phyloP scores from a whole-genome alignment of 2,888 invertebrate species.

The Myopa testacea region DNA sequence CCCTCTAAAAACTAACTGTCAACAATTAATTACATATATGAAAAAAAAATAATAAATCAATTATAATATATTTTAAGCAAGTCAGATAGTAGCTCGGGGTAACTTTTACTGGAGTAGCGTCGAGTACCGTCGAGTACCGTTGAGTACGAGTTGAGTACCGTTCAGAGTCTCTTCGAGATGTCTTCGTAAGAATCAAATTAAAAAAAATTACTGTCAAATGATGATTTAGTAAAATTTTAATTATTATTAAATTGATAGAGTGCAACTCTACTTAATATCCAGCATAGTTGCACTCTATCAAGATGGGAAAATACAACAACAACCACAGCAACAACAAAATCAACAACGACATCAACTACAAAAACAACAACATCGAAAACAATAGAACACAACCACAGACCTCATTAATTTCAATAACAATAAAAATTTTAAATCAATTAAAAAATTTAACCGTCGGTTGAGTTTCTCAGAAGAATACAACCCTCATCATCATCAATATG shows the following conservation, averaged over 20 bases:
- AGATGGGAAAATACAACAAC: not conserved
- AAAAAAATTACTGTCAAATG: not conserved
- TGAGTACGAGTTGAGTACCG: too few relatives aligned
- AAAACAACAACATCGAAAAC: not conserved
- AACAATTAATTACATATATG: too few relatives aligned
- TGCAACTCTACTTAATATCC: too few relatives aligned
- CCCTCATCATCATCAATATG: not conserved
- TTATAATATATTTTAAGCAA: too few relatives aligned
- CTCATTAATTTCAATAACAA: not conserved
- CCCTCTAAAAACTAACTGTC: too few relatives aligned
- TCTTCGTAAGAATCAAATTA: not conserved
- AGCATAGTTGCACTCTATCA: not conserved
- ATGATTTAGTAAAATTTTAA: constrained; percentile 24
- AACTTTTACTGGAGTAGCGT: too few relatives aligned
- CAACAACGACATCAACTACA: not conserved
- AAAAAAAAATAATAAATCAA: too few relatives aligned
- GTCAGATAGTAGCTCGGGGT: too few relatives aligned
- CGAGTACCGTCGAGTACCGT: too few relatives aligned
- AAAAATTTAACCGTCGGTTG: not conserved
- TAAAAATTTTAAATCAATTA: constrained; percentile 22
- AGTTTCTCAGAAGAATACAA: not conserved
- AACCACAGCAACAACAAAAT: not conserved
- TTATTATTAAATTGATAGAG: constrained; percentile 1
- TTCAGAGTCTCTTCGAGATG: too few relatives aligned
- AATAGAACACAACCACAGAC: not conserved